Evolutionary conservation across 2,113 vertebrate genomes (phyloP).

Genomic region (Carettochelys insculpta): DNA sequence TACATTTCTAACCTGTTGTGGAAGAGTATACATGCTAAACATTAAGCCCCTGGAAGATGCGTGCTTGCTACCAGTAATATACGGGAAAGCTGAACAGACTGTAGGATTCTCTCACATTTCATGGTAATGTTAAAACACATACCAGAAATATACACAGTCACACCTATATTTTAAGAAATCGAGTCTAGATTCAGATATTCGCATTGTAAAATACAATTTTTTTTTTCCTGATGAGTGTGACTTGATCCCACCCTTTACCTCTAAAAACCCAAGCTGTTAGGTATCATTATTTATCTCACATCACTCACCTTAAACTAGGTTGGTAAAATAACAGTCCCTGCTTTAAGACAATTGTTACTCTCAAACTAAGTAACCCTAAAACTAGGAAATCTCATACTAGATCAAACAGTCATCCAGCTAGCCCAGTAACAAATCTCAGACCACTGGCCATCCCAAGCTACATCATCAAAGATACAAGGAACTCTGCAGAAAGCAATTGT

Average conservation of each 20-base stretch:
- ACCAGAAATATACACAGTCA: neutral
- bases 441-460: neutral
- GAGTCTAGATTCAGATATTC: constrained; percentile 36
- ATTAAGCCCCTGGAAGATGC: neutral
- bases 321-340: constrained; percentile 25
- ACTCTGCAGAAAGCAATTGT: neutral
- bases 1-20: constrained; percentile 13
- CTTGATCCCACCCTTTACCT: neutral
- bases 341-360: neutral
- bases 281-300: constrained; percentile 14
- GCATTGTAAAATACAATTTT: constrained; percentile 43
- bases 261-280: neutral
- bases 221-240: constrained; percentile 31
- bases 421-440: neutral
- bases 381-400: neutral
- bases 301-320: neutral
- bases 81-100: neutral
- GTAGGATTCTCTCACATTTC: neutral
- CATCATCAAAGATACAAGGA: neutral
- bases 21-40: constrained; percentile 16
- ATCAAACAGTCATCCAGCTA: accelerated
- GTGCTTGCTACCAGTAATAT: neutral
- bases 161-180: constrained; percentile 3
- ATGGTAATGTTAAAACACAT: neutral
- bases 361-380: neutral